phyloP scores from a whole-genome alignment of 2,888 invertebrate species.

The Entomobrya proxima region DNA sequence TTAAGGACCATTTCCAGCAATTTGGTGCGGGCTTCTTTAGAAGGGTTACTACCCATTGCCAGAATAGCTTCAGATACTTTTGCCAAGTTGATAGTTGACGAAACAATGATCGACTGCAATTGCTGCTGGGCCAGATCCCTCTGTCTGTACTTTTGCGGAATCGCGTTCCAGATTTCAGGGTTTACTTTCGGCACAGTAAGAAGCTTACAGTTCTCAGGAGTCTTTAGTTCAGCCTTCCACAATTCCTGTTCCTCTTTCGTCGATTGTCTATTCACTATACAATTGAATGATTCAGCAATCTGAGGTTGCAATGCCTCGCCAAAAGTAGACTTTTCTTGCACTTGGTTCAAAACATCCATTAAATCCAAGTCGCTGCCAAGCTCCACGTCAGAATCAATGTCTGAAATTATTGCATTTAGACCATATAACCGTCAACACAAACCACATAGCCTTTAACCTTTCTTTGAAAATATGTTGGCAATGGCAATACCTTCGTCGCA shows the following conservation, averaged over 20 bases:
- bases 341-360: neutral
- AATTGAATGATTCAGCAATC: neutral
- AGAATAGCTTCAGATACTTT: neutral
- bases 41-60: neutral
- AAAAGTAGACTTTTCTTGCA: neutral
- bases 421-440: too few relatives aligned
- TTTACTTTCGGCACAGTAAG: neutral
- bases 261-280: neutral
- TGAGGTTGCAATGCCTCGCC: neutral
- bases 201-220: constrained; percentile 20
- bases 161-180: constrained; percentile 36
- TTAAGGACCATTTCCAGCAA: neutral
- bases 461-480: too few relatives aligned
- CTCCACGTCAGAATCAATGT: neutral
- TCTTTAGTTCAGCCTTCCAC: neutral
- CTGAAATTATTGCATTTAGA: too few relatives aligned
- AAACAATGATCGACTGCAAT: neutral
- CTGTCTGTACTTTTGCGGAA: neutral
- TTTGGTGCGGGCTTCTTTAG: neutral
- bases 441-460: too few relatives aligned
- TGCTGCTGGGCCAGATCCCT: neutral
- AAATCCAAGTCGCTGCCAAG: neutral
- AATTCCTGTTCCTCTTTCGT: neutral
- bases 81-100: neutral
- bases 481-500: too few relatives aligned